These are phyloP conservation scores for Hydropsyche tenuis DNA, from an alignment of 1,140 invertebrate species.

Conservation along the genomic window DNA sequence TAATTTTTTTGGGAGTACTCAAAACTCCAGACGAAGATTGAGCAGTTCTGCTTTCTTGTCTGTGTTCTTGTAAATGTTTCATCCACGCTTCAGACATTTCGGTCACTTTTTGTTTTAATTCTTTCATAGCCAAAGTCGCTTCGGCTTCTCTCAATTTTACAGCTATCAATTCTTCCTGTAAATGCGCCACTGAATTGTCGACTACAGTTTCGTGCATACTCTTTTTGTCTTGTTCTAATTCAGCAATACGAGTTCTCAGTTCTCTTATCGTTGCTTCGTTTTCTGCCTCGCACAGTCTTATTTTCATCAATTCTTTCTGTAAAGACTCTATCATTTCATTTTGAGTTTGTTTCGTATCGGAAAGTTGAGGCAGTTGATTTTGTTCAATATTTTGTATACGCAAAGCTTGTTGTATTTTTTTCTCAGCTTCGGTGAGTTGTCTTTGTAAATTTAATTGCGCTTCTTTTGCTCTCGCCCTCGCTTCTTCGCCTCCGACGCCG, in stretches of 20 bases:
- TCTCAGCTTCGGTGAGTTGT: constrained; percentile 57
- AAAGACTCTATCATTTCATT: constrained; percentile 85
- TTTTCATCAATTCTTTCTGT: constrained; percentile 87
- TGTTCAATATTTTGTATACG: constrained; percentile 19
- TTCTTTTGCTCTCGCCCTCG: constrained; percentile 89
- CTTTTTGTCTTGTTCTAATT: constrained; percentile 88
- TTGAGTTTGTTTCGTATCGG: constrained; percentile 67
- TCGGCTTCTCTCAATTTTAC: constrained; percentile 93
- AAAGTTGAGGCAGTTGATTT: constrained; percentile 72
- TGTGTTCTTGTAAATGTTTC: constrained; percentile 51
- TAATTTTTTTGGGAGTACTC: constrained; percentile 72
- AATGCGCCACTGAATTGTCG: constrained; percentile 86
- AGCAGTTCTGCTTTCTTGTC: constrained; percentile 53
- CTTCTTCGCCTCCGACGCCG: constrained; percentile 91
- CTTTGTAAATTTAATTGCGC: constrained; percentile 69
- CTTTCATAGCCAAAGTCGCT: constrained; percentile 87
- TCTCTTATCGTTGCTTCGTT: constrained; percentile 83
- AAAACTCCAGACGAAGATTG: constrained; percentile 51
- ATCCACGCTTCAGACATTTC: constrained; percentile 79
- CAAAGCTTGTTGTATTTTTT: constrained; percentile 45
- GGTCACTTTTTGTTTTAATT: constrained; percentile 83
- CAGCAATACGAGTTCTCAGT: constrained; percentile 77
- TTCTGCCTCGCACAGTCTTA: constrained; percentile 82
- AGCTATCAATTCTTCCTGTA: constrained; percentile 93
- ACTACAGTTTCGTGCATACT: constrained; percentile 82